Conservation (phyloP, 1,140 invertebrate species). For the Kradibia gibbosae region DNA sequence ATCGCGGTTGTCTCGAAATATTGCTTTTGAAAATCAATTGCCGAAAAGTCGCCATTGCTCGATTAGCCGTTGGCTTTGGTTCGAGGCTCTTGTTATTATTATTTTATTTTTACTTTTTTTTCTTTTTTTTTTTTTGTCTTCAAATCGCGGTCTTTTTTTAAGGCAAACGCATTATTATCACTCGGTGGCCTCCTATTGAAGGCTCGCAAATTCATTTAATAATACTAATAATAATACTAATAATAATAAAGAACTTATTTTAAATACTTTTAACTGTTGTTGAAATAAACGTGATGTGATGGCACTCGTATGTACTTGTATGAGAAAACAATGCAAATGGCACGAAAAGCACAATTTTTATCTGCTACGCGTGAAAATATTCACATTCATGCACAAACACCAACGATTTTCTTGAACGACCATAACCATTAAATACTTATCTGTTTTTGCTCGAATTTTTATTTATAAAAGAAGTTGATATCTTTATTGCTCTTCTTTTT, state of each 20-base stretch:
- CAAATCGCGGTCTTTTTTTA: too few species aligned
- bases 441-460: constrained; percentile 39
- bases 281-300: constrained; percentile 41
- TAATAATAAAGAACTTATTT: constrained; percentile 5
- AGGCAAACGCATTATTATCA: too few species aligned
- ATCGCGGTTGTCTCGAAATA: too few species aligned
- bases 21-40: too few species aligned
- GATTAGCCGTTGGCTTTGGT: too few species aligned
- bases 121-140: too few species aligned
- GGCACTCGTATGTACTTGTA: not conserved
- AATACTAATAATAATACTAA: not conserved
- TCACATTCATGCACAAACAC: constrained; percentile 40
- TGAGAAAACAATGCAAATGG: constrained; percentile 28
- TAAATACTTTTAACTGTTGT: constrained; percentile 32
- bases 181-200: too few species aligned
- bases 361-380: constrained; percentile 58
- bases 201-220: too few species aligned
- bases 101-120: too few species aligned
- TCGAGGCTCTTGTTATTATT: too few species aligned
- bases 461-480: constrained; percentile 5
- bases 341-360: constrained; percentile 54
- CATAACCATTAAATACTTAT: constrained; percentile 36
- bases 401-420: constrained; percentile 25
- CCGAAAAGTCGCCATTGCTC: too few species aligned
- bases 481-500: constrained; percentile 12